Evolutionary conservation across 2,888 invertebrate genomes (phyloP), one percentile per base, ranked within the genome.

Genomic region (Pimpla rufipes): DNA sequence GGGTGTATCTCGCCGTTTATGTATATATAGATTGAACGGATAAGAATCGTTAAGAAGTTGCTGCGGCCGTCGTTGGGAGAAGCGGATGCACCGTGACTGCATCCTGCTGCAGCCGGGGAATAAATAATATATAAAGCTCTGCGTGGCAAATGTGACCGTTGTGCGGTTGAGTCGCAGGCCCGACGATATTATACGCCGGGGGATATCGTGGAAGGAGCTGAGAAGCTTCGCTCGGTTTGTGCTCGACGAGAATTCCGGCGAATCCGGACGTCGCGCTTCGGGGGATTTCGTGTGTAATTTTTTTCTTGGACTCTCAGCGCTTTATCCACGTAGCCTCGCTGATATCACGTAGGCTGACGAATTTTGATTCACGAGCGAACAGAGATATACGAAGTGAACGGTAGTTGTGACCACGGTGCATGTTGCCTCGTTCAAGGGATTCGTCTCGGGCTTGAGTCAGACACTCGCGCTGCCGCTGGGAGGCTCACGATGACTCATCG

Each of bases 401-500:
- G 57, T 67, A 71, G 57, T 76, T 42, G 78, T 78, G 78, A 78
- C 35, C n/a, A 16, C 35, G 18, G 62, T 62, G 62, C 73, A 73
- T 81, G 73, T 23, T 64, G 59, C 76, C 70, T 68, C 74, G 68
- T 64, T 81, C 29, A 47, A 81, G 57, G 71, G 70, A 76, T 76
- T 62, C 73, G 50, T 59, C 42, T 37, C 29, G 52, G 37, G n/a
- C 40, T 52, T 55, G 40, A 7, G 52, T 55, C 57, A 52, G 75
- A 81, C 75, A 29, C 5, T 52, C 40, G 47, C 40, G 47, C 8
- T 18, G 16, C 29, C 13, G 23, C 16, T 18, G 45, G 45, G 67
- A 71, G 70, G 29, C 66, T 47, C 74, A 71, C 79, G 52, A 83
- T 79, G 83, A 83, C 52, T 83, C 75, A 71, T 67, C 73, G 64